Evolutionary conservation across 2,113 vertebrate genomes (phyloP).

Genomic region (Petaurus breviceps): DNA sequence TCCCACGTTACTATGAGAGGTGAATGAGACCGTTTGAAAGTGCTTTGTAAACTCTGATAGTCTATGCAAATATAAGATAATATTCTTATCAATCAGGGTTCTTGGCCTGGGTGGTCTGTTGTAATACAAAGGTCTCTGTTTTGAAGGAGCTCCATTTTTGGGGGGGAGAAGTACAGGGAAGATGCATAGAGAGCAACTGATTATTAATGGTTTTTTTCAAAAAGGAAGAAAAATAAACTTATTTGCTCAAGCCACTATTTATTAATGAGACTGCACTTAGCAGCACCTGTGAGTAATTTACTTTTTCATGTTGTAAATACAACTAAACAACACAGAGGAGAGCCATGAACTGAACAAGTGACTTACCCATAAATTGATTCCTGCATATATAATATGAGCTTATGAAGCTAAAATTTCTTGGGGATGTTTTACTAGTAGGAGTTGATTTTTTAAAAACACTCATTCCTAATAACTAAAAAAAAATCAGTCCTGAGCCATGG

Average conservation of each 20-base stretch:
- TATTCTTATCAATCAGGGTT: background rate
- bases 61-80: background rate
- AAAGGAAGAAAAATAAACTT: background rate
- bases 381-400: background rate
- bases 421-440: conserved; percentile 10
- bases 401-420: background rate
- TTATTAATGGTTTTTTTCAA: background rate
- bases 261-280: conserved; percentile 22
- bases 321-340: background rate
- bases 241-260: conserved; percentile 26
- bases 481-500: conserved; percentile 10
- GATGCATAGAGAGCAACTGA: background rate
- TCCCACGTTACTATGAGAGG: background rate
- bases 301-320: conserved; percentile 1
- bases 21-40: background rate
- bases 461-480: conserved; percentile 22
- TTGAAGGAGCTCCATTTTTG: background rate
- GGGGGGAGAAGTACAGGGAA: background rate
- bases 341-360: background rate
- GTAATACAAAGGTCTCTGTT: background rate
- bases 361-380: background rate
- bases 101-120: background rate
- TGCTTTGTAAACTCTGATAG: background rate
- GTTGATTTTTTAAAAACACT: conserved; percentile 5
- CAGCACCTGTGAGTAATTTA: conserved; percentile 13